Conservation (phyloP, 2,113 vertebrate genomes). For the Chionomys nivalis region DNA sequence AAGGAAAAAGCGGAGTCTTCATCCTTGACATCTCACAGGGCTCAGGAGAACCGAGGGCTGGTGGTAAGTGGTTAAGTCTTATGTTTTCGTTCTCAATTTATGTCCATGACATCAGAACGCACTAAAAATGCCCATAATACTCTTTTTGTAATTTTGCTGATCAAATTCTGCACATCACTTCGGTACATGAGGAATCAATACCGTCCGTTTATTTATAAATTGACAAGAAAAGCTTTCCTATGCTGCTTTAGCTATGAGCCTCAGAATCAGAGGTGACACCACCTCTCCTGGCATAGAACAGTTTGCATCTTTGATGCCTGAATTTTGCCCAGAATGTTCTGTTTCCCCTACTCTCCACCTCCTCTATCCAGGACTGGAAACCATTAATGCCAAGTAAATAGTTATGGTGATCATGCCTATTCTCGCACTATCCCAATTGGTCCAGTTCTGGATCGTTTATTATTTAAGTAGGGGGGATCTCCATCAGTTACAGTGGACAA, state of each 20-base stretch:
- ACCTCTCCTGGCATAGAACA: neutral
- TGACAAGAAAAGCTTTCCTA: slow-evolving; percentile 50
- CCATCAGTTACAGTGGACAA: neutral
- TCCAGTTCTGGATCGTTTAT: slow-evolving; percentile 31
- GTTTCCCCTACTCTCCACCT: neutral
- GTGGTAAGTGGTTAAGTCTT: slow-evolving; percentile 39
- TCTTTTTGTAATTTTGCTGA: slow-evolving; percentile 53
- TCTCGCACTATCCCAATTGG: slow-evolving; percentile 29
- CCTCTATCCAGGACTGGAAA: slow-evolving; percentile 50
- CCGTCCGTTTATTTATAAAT: slow-evolving; percentile 53
- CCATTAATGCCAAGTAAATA: slow-evolving; percentile 62
- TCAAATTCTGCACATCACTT: slow-evolving; percentile 28
- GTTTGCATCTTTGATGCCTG: slow-evolving; percentile 48
- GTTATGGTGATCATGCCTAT: slow-evolving; percentile 59
- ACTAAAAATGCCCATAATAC: neutral
- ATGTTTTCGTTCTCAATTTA: slow-evolving; percentile 60
- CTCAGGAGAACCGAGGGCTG: slow-evolving; percentile 47
- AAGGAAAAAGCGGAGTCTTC: slow-evolving; percentile 61
- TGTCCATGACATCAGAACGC: slow-evolving; percentile 14
- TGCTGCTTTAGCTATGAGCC: neutral
- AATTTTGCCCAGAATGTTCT: slow-evolving; percentile 31
- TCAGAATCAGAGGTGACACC: neutral
- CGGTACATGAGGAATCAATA: slow-evolving; percentile 25
- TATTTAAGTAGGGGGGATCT: slow-evolving; percentile 39
- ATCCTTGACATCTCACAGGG: slow-evolving; percentile 68